phyloP scores from a whole-genome alignment of 2,797 vertebrate species.

The Crypturellus tataupa region DNA sequence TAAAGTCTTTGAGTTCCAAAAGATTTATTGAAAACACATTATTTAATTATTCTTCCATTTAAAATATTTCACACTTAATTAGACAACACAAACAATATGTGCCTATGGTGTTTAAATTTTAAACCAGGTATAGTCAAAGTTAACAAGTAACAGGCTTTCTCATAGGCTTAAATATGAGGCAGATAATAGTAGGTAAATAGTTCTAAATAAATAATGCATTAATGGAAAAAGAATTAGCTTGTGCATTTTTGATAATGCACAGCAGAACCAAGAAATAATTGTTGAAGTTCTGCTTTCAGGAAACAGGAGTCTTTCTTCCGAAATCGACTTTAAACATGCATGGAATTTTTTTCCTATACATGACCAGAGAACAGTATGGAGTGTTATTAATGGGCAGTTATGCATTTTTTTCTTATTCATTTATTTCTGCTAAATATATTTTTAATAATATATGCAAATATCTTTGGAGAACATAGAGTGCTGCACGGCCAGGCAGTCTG shows the following conservation, averaged over 20 bases:
- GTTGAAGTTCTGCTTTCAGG: neutral
- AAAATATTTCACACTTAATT: neutral
- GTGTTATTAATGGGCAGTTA: neutral
- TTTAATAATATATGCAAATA: neutral
- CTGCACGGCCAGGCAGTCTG: accelerated
- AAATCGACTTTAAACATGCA: neutral
- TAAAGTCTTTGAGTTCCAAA: neutral
- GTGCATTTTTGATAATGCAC: neutral
- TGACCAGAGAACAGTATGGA: neutral
- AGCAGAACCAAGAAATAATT: neutral
- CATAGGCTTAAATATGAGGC: neutral
- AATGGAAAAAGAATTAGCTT: neutral
- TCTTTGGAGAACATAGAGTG: neutral
- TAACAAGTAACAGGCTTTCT: neutral
- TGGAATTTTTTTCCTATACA: neutral
- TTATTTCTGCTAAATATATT: neutral
- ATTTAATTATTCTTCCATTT: neutral
- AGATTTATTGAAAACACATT: neutral
- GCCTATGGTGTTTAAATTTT: neutral
- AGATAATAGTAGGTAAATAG: too few relatives aligned
- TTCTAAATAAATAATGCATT: neutral
- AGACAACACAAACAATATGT: neutral
- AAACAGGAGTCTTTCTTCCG: neutral
- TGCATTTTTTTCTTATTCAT: neutral
- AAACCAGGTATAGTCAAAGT: neutral